Evolutionary conservation across 2,113 vertebrate species (phyloP).

Genomic region (Gracilinanus agilis): DNA sequence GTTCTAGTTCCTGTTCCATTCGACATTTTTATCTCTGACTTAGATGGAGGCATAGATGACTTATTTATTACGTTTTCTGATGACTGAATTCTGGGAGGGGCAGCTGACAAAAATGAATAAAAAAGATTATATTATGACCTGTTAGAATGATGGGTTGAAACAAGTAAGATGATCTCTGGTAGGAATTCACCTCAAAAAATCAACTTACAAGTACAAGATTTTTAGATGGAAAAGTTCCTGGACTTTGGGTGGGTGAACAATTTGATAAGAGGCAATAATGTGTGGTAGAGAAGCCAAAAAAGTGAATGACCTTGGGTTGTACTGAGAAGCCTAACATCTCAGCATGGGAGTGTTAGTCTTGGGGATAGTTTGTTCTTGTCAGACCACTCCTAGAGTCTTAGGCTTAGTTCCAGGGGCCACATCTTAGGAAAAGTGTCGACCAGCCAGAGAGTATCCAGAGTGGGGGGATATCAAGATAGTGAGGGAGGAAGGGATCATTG

Average conservation of each 20-base stretch:
- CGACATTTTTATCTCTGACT: not conserved
- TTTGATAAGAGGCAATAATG: too few species aligned
- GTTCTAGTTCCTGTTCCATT: not conserved
- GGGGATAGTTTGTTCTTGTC: too few species aligned
- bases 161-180: not conserved
- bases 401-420: too few species aligned
- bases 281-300: not conserved
- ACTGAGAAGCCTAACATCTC: too few species aligned
- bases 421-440: too few species aligned
- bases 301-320: too few species aligned
- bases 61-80: not conserved
- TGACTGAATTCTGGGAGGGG: not conserved
- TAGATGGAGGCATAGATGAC: not conserved
- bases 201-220: not conserved
- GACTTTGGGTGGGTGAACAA: not conserved
- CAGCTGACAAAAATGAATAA: not conserved
- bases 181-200: not conserved
- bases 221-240: too few species aligned
- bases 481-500: too few species aligned
- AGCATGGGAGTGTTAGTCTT: too few species aligned
- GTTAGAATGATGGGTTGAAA: not conserved
- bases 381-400: too few species aligned
- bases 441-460: too few species aligned
- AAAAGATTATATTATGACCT: not conserved
- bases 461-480: too few species aligned